These are phyloP conservation scores for Ctena decussata DNA, from an alignment of 2,888 invertebrate species.

Conservation along the genomic window DNA sequence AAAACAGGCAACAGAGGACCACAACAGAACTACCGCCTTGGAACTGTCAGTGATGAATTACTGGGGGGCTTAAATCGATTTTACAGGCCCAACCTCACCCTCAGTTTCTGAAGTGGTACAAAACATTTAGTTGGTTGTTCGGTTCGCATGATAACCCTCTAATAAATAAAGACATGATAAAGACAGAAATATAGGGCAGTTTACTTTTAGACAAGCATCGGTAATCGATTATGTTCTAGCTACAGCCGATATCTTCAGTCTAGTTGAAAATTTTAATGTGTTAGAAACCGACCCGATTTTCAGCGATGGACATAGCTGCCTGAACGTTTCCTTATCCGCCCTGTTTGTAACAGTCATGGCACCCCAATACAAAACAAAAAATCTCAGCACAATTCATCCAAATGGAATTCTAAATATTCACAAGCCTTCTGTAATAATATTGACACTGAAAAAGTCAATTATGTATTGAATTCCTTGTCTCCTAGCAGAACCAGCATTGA, in stretches of 20 bases:
- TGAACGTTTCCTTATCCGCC: not conserved
- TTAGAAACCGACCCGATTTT: not conserved
- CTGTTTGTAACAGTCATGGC: not conserved
- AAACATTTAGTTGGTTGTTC: too few relatives aligned
- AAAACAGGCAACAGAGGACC: too few relatives aligned
- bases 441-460: not conserved
- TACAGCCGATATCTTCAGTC: not conserved
- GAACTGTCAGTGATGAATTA: too few relatives aligned
- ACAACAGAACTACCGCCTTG: too few relatives aligned
- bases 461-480: not conserved
- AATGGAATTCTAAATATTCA: not conserved
- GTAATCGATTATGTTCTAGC: not conserved
- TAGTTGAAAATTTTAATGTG: not conserved
- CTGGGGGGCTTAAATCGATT: too few relatives aligned
- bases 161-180: not conserved
- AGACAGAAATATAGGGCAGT: not conserved
- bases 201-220: not conserved
- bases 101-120: too few relatives aligned
- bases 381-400: too few relatives aligned
- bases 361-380: not conserved
- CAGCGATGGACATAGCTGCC: not conserved
- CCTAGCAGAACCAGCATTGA: not conserved
- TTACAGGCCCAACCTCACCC: too few relatives aligned
- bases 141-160: too few relatives aligned
- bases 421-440: not conserved